Base-by-base conservation (phyloP, 2,797 vertebrate genomes). In the Gymnoscopelus microlampas region DNA sequence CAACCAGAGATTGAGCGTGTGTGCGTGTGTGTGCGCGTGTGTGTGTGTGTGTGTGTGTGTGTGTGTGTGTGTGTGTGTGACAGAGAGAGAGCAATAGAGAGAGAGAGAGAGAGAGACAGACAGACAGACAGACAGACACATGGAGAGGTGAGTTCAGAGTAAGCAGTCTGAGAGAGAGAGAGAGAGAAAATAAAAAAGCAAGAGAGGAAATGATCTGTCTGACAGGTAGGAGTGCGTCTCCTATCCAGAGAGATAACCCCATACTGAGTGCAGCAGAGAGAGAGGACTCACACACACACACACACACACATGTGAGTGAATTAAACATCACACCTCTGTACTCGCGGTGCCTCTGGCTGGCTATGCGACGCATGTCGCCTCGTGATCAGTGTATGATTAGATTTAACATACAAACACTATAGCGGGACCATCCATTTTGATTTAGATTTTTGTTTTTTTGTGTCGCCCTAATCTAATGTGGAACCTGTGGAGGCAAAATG, bases 371-470 rank as follows among this genome's bases (percentile, higher is more conserved):
- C 48, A 44, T 80, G 80, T 78, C 74, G 76, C 65, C 24, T 76
- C 80, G 70, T 87, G 77, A 83, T 88, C 9, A 70, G 84, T 81
- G 74, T 81, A 66, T 60, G 79, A 90, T 90, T 83, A 69, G 76
- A 87, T 92, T 19, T 83, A 88, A 90, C 82, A 83, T 73, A 80
- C 74, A 84, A 87, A 81, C 83, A 85, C 74, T 70, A 85, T 70
- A 77, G 70, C 51, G 70, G 78, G 70, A 79, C 79, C 86, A 88
- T 90, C 89, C 89, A 91, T 91, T 91, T 91, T 92, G 88, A 91
- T 92, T 88, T 90, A 13, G 78, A 89, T 89, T 29, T 39, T 39
- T 32, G 29, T 32, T 39, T 6, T 5, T 39, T 32, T 8, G 6
- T 39, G 5, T 89, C 82, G 81, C 81, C 81, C 77, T 90, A 91